Evolutionary conservation across 2,888 invertebrate genomes (phyloP).

Genomic region (Apamea crenata): DNA sequence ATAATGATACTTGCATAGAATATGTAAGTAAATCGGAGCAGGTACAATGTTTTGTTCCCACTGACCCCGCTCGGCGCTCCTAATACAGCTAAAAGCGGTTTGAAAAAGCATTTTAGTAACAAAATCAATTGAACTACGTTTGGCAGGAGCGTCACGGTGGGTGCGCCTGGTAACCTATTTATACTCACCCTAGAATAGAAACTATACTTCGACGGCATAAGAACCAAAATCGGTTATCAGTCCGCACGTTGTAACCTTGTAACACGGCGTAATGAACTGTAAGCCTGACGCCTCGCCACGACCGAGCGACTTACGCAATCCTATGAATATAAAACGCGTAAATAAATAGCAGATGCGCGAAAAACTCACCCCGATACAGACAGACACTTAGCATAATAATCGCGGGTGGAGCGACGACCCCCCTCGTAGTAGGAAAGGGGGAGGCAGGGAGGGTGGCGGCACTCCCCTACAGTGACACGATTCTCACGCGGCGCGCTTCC

Average conservation of each 20-base stretch:
- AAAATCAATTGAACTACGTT: slow-evolving; percentile 84
- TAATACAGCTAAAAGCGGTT: slow-evolving; percentile 67
- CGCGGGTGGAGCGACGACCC: slow-evolving; percentile 76
- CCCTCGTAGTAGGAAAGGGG: slow-evolving; percentile 46
- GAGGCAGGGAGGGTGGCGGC: slow-evolving; percentile 63
- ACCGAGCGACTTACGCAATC: slow-evolving; percentile 83
- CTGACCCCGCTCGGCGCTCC: slow-evolving; percentile 45
- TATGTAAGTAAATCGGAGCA: slow-evolving; percentile 22
- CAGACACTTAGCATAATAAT: slow-evolving; percentile 90
- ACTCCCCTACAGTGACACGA: slow-evolving; percentile 86
- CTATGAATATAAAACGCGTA: slow-evolving; percentile 90
- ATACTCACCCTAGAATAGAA: slow-evolving; percentile 46
- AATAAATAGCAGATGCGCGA: slow-evolving; percentile 91
- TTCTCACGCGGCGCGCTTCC: slow-evolving; percentile 89
- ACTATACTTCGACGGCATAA: slow-evolving; percentile 67
- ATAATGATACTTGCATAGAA: slow-evolving; percentile 32
- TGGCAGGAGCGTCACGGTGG: slow-evolving; percentile 82
- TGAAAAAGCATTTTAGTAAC: slow-evolving; percentile 77
- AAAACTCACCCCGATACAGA: slow-evolving; percentile 88
- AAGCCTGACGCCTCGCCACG: slow-evolving; percentile 82
- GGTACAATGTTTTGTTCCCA: slow-evolving; percentile 26
- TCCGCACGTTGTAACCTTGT: slow-evolving; percentile 73
- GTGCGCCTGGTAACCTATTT: slow-evolving; percentile 81
- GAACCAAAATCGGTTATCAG: slow-evolving; percentile 70
- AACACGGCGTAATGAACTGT: slow-evolving; percentile 86